Base-by-base conservation (phyloP, 2,888 invertebrate species). In the Troides aeacus region DNA sequence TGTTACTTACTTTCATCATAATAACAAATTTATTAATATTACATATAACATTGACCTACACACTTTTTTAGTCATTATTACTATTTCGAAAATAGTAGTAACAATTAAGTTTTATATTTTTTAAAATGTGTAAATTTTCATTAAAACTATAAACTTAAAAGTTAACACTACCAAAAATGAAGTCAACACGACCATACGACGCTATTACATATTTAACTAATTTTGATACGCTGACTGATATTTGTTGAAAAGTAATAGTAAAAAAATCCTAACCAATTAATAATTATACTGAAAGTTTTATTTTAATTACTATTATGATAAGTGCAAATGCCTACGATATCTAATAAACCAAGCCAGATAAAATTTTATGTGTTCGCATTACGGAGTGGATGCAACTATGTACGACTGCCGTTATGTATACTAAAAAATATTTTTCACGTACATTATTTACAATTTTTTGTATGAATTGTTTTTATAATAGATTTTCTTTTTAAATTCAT, bases 301-400 rank as follows among this genome's bases (percentile, higher is more conserved):
- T 58, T 58, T 23, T 23, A 12, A 15, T 58, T 58, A 23, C 57
- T 23, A 10, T 23, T 23, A 23, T 58, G 6, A 58, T 58, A 58
- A 58, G 57, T 58, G 23, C 21, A 58, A 58, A 58, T 23, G 36
- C 15, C 23, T 30, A 63, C 63, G 58, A 58, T 62, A 63, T 58
- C 59, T 68, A 4, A 68, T 53, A 46, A 46, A 56, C 42, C 62
- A 39, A 23, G 15, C 21, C 10, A 42, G 18, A 68, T 68, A 68
- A 68, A 68, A 50, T 68, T 68, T 68, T 58, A 68, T 68, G 62
- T 58, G 68, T 62, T 63, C 68, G 68, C 68, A 68, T 68, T 68
- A 46, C 62, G n/a, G 62, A 58, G 23, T 58, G 1, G 12, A 58
- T 58, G 53, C 4, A 2, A 53, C n/a, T 53, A n/a, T n/a, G n/a